Evolutionary conservation across 1,140 invertebrate genomes (phyloP), one percentile per base, ranked within the genome.

Genomic region (Drosophila willistoni): DNA sequence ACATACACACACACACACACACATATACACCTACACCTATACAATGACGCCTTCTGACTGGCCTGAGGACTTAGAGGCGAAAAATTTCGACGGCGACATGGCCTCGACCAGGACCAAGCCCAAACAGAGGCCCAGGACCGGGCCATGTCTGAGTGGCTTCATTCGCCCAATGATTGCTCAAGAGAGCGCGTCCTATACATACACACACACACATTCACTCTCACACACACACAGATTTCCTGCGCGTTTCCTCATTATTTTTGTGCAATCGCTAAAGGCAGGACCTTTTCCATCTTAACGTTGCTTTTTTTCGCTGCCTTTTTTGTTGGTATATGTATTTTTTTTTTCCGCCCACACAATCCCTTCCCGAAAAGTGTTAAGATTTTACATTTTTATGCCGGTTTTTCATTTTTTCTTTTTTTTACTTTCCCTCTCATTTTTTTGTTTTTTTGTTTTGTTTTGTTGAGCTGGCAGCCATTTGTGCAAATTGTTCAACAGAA

Each of bases 181-280:
- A 79, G 74, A 78, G 77, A 71, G 70, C 67, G 69, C 54, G 69
- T 68, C 70, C 68, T 56, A 66, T 57, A 66, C 44, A 59, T 64
- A 70, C 57, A 64, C 7, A 14, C 70, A 69, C 14, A 6, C 42
- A 60, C 10, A 47, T 62, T 77, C 14, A 10, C 44, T 7, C 7
- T 9, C 2, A 44, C 42, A 44, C 42, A 44, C 14, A 19, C 7
- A 9, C 14, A 17, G 7, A 89, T 79, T 89, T 87, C 84, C 84
- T 89, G 84, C 68, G 77, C 77, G 73, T 77, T 89, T 87, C 80
- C 84, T 87, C 84, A 87, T 87, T 87, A 87, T 87, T 87, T 87
- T 89, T 87, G 84, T 87, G 84, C 84, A 87, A 87, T 89, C 84
- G 84, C 84, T 89, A 77, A 75, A 83, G 84, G 84, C 80, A 77